phyloP scores from a whole-genome alignment of 2,888 invertebrate species.

The Orchesella flavescens region DNA sequence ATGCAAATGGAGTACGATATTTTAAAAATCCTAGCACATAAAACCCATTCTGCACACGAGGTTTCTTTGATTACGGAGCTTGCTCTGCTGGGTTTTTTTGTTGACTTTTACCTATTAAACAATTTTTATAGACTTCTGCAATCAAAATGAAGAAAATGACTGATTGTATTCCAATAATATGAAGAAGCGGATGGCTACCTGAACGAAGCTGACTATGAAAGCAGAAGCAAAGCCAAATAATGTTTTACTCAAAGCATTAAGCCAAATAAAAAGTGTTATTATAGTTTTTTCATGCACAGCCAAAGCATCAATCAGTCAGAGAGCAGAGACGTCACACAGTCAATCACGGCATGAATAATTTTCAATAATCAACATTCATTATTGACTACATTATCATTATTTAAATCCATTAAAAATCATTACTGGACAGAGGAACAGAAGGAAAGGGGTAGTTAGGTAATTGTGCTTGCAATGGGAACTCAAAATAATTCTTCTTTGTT shows the following conservation, averaged over 20 bases:
- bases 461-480: background rate
- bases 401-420: conserved; percentile 22
- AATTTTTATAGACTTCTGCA: too few species aligned
- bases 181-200: background rate
- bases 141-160: too few species aligned
- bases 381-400: conserved; percentile 29
- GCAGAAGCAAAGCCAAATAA: background rate
- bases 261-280: conserved; percentile 1
- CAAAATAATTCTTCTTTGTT: too few species aligned
- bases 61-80: too few species aligned
- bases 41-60: too few species aligned
- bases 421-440: conserved; percentile 8
- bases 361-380: conserved; percentile 33
- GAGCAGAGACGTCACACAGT: conserved; percentile 61
- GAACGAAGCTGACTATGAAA: background rate
- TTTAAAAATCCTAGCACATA: too few species aligned
- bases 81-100: too few species aligned
- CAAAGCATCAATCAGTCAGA: conserved; percentile 43
- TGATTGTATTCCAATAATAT: background rate
- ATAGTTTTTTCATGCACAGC: background rate
- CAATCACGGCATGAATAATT: conserved; percentile 50
- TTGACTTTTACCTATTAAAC: too few species aligned
- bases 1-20: too few species aligned
- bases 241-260: background rate
- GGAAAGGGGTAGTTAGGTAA: conserved; percentile 4